Conservation (phyloP, 2,113 vertebrate species). For the Cariama cristata region DNA sequence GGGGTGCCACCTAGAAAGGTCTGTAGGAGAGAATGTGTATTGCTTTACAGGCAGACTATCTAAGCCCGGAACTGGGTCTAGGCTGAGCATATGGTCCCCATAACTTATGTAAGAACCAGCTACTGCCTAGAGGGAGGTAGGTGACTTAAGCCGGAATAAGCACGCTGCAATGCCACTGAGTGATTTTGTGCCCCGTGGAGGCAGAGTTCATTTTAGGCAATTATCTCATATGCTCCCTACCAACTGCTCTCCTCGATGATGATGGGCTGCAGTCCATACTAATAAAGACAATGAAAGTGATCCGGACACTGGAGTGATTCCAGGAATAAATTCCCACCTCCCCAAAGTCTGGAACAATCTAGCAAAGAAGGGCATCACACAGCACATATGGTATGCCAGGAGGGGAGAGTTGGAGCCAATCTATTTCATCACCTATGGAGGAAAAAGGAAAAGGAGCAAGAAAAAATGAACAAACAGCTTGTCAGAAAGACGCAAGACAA, state of each 20-base stretch:
- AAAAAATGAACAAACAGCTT: neutral
- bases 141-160: constrained; percentile 3
- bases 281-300: constrained; percentile 26
- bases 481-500: neutral
- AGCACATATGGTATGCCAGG: constrained; percentile 53
- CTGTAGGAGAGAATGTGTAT: neutral
- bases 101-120: neutral
- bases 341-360: neutral
- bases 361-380: neutral
- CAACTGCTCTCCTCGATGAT: neutral
- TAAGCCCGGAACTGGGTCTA: neutral
- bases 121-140: neutral
- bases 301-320: constrained; percentile 24
- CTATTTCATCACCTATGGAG: neutral
- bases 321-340: constrained; percentile 31
- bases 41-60: neutral
- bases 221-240: constrained; percentile 21
- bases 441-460: neutral
- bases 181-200: neutral
- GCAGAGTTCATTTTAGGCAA: constrained; percentile 41
- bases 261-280: neutral
- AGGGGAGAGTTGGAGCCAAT: constrained; percentile 17
- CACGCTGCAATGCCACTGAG: neutral
- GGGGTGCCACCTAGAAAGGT: neutral
- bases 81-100: neutral